These are phyloP conservation scores for Hybognathus amarus DNA, from an alignment of 2,797 vertebrate species.

Conservation along the genomic window DNA sequence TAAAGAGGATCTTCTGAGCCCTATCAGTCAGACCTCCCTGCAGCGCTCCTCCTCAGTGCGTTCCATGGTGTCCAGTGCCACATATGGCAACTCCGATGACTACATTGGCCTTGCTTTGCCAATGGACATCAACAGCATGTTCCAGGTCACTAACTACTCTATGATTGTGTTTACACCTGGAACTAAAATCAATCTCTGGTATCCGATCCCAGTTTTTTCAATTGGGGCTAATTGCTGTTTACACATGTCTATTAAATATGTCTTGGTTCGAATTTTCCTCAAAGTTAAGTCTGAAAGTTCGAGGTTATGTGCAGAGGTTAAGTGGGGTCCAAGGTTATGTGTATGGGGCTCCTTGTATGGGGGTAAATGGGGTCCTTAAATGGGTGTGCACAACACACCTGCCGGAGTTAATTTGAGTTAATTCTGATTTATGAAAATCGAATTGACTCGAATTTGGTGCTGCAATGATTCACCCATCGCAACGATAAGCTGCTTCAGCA, in stretches of 20 bases:
- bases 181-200: background rate
- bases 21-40: constrained; percentile 95
- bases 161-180: background rate
- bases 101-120: constrained; percentile 96
- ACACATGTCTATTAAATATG: background rate
- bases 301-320: no score
- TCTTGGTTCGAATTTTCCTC: background rate
- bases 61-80: constrained; percentile 95
- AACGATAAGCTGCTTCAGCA: no score
- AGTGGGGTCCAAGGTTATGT: no score
- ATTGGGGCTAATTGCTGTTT: background rate
- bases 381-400: no score
- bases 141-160: constrained; percentile 81
- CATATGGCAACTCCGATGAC: constrained; percentile 91
- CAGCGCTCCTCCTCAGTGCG: constrained; percentile 97
- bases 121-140: constrained; percentile 94
- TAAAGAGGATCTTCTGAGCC: constrained; percentile 96
- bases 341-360: no score
- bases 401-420: no score
- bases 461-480: no score
- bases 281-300: background rate
- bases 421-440: no score
- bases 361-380: no score
- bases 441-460: no score
- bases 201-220: background rate